Conservation (phyloP, 2,113 vertebrate species). For the Rhabdomys dilectus region DNA sequence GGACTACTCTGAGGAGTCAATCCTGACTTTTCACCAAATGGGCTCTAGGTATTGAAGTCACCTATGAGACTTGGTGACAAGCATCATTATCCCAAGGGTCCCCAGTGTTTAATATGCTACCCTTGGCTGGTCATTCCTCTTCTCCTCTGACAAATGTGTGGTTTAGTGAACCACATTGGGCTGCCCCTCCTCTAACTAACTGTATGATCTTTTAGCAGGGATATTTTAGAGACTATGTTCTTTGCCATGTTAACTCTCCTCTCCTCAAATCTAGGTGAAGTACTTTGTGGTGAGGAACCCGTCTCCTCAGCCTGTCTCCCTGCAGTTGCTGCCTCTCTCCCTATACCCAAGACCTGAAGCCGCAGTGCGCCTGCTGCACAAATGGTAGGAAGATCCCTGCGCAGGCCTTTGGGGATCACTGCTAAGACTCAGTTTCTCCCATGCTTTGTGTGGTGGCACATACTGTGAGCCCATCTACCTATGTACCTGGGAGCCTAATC, state of each 20-base stretch:
- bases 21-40: neutral
- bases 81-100: neutral
- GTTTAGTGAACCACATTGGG: neutral
- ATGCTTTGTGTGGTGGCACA: neutral
- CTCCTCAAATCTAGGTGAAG: constrained; percentile 89
- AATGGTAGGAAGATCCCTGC: constrained; percentile 89
- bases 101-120: neutral
- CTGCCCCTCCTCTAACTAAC: neutral
- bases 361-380: constrained; percentile 92
- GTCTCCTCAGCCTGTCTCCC: constrained; percentile 91
- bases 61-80: too few relatives aligned
- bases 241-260: constrained; percentile 37
- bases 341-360: constrained; percentile 93
- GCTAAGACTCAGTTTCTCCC: neutral
- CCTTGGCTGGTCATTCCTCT: neutral
- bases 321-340: constrained; percentile 94
- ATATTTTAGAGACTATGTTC: rapidly evolving
- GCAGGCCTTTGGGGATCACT: neutral
- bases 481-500: neutral
- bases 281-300: constrained; percentile 95
- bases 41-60: neutral
- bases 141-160: too few relatives aligned
- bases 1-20: neutral
- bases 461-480: neutral
- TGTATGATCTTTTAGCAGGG: neutral